Evolutionary conservation across 2,113 vertebrate genomes (phyloP), one percentile per base, ranked within the genome.

Genomic region (Todiramphus saurophagus): DNA sequence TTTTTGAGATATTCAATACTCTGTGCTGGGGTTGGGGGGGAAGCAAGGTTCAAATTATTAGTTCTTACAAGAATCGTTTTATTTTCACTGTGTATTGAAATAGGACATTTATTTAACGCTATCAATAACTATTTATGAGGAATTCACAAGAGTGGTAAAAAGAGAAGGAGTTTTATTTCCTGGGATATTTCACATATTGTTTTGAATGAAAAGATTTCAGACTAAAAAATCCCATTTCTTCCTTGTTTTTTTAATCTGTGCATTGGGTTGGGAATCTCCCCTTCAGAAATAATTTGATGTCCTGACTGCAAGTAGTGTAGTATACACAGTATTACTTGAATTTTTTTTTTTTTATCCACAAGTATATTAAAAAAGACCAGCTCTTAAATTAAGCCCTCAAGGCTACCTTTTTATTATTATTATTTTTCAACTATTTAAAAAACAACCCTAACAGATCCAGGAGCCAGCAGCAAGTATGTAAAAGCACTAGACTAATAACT

Each of bases 11-110:
- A 37, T 4, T 28, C 7, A 6, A 4, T 91, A 44, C 46, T 87
- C 50, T 0, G 0, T 48, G 7, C 16, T 25, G 46, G 10, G 6
- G 24, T 5, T 20, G 37, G 16, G 4, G 4, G 7, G 7, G 35
- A 77, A 76, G 2, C 4, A 13, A 48, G 21, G 20, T 39, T 56
- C 4, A 33, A 53, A 43, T 35, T 31, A 35, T 20, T 83, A 43
- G 21, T 64, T 62, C 5, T 43, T 87, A 2, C 31, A 58, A 31
- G n/a, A 62, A 24, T 53, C 74, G 3, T 21, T 73, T 83, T 37
- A 50, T 30, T 78, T 87, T 68, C 25, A 44, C 23, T 5, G 2
- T 21, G 17, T 50, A 51, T 51, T 70, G n/a, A 89, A 84, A 46
- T 8, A 67, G 17, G 51, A 41, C 16, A 17, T 53, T 63, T 58